Conservation (phyloP, 37 sponge, comb jelly and placozoan species). For the Eunapius fragilis region DNA sequence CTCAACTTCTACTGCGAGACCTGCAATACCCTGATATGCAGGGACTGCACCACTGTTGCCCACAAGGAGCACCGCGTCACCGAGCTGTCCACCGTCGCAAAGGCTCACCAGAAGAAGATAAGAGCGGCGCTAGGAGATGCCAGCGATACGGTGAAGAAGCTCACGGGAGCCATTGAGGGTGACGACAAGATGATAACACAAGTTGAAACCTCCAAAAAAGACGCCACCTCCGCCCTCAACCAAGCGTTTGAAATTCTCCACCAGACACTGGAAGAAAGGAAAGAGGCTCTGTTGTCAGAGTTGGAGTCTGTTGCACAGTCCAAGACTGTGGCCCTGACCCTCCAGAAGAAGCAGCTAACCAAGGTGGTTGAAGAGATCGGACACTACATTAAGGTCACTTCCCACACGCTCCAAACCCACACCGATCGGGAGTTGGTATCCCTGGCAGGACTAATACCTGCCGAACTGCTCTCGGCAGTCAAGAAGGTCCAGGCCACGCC, state of each 20-base stretch:
- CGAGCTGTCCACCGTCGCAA: constrained; percentile 15
- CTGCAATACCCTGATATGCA: constrained; percentile 31
- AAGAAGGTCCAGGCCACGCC: not conserved
- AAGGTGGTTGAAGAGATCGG: not conserved
- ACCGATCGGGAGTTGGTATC: not conserved
- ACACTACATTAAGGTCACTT: not conserved
- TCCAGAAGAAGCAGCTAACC: constrained; percentile 25
- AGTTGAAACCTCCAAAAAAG: constrained; percentile 13
- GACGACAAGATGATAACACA: constrained; percentile 11
- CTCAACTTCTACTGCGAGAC: constrained; percentile 51
- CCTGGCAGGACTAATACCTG: not conserved
- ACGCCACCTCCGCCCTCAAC: constrained; percentile 8
- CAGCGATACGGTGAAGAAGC: not conserved
- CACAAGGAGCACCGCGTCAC: constrained; percentile 19
- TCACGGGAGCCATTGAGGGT: constrained; percentile 31
- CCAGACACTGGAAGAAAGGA: constrained; percentile 7
- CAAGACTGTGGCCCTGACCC: constrained; percentile 12
- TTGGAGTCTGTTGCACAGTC: constrained; percentile 16
- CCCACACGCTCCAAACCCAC: not conserved
- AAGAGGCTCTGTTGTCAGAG: constrained; percentile 8
- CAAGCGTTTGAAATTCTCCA: constrained; percentile 13
- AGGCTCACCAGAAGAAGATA: constrained; percentile 1
- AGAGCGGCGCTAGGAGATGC: not conserved
- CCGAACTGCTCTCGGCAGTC: not conserved
- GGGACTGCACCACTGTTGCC: constrained; percentile 36